These are phyloP conservation scores for Chrysaora quinquecirrha DNA, from an alignment of 30 jellyfish, hydroid and myxozoan species.

Conservation along the genomic window DNA sequence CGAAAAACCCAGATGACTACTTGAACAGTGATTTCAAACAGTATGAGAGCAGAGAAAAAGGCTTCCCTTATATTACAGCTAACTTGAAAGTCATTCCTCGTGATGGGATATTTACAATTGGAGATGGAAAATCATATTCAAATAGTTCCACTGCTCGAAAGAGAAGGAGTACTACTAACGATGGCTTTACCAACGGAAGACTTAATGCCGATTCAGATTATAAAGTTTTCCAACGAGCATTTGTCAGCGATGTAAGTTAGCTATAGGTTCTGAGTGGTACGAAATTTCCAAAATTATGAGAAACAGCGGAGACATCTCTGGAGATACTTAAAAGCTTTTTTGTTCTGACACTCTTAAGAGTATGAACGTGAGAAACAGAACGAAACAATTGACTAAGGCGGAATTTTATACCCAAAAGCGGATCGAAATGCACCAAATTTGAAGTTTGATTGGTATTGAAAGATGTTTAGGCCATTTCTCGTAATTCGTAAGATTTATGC, in stretches of 20 bases:
- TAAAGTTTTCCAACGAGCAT: slow-evolving; percentile 39
- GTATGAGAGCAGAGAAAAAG: background rate
- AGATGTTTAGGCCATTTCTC: background rate
- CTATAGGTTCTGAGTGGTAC: background rate
- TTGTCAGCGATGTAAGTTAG: slow-evolving; percentile 26
- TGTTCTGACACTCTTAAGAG: too few relatives aligned
- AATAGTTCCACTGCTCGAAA: slow-evolving; percentile 9
- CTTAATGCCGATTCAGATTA: background rate
- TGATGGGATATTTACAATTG: slow-evolving; percentile 50
- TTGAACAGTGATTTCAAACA: background rate
- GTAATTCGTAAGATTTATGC: background rate
- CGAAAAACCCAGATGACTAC: background rate
- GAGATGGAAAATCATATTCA: slow-evolving; percentile 29
- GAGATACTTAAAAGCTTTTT: too few relatives aligned
- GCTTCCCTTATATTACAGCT: slow-evolving; percentile 16
- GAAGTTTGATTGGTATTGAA: background rate
- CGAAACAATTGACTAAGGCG: too few relatives aligned
- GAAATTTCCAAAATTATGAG: too few relatives aligned
- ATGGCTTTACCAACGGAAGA: slow-evolving; percentile 6
- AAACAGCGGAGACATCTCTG: too few relatives aligned
- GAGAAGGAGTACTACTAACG: slow-evolving; percentile 33
- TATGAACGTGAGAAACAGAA: too few relatives aligned
- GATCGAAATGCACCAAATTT: too few relatives aligned
- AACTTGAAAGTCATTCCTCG: slow-evolving; percentile 22
- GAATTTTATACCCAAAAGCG: too few relatives aligned